Conservation (phyloP, 2,113 vertebrate genomes). For the Heptranchias perlo region DNA sequence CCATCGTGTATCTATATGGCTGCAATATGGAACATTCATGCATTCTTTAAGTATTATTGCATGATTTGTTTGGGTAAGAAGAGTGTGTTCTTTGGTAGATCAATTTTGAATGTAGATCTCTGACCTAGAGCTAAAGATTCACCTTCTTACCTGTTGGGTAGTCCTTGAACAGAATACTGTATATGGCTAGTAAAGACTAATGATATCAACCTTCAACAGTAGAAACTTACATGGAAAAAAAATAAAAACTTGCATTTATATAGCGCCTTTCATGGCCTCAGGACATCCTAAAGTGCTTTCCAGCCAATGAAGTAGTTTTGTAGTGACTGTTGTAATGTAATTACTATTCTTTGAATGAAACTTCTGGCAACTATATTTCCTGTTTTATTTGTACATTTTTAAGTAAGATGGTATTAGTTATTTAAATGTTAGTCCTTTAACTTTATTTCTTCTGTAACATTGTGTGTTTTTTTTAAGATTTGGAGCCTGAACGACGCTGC, state of each 20-base stretch:
- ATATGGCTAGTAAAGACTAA: too few species aligned
- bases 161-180: too few species aligned
- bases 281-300: background rate
- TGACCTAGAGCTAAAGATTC: too few species aligned
- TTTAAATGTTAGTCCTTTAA: background rate
- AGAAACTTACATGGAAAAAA: too few species aligned
- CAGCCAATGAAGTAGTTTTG: background rate
- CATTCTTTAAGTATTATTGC: too few species aligned
- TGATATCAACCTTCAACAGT: too few species aligned
- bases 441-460: background rate
- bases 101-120: too few species aligned
- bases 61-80: too few species aligned
- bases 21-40: too few species aligned
- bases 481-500: conserved; percentile 70
- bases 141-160: too few species aligned
- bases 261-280: background rate
- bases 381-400: background rate
- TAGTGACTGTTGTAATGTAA: background rate
- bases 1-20: too few species aligned
- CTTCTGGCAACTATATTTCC: background rate
- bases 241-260: background rate
- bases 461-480: conserved; percentile 57
- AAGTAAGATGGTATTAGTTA: background rate
- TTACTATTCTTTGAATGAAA: background rate
- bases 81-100: too few species aligned